Evolutionary conservation across 2,797 vertebrate genomes (phyloP).

Genomic region (Notamacropus eugenii): DNA sequence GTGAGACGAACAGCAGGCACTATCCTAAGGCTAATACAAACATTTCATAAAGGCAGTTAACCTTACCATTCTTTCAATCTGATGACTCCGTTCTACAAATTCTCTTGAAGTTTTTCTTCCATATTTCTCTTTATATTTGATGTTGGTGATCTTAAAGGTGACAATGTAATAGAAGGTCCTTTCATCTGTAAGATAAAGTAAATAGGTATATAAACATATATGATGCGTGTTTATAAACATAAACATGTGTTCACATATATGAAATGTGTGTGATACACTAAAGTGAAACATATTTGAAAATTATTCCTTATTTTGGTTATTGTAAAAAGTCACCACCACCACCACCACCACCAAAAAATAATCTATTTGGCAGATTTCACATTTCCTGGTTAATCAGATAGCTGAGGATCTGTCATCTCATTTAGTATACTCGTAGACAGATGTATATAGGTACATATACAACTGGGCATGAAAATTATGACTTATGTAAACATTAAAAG

Average conservation of each 20-base stretch:
- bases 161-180: constrained; percentile 76
- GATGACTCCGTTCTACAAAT: constrained; percentile 74
- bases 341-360: neutral
- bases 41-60: neutral
- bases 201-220: neutral
- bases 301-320: neutral
- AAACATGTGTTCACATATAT: neutral
- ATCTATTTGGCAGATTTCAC: neutral
- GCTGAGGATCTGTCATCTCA: neutral
- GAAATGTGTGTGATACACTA: neutral
- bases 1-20: constrained; percentile 1
- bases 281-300: neutral
- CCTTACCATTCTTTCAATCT: constrained; percentile 79
- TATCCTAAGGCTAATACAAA: constrained; percentile 14
- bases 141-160: constrained; percentile 76
- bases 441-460: neutral
- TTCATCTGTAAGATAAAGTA: constrained; percentile 75
- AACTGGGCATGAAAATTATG: neutral
- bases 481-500: constrained; percentile 35
- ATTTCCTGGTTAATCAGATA: neutral
- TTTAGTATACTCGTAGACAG: neutral
- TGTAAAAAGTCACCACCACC: neutral
- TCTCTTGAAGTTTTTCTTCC: constrained; percentile 70
- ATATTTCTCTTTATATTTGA: constrained; percentile 77
- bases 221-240: neutral